Base-by-base conservation (phyloP, 2,888 invertebrate genomes). In the Harpalus rufipes region DNA sequence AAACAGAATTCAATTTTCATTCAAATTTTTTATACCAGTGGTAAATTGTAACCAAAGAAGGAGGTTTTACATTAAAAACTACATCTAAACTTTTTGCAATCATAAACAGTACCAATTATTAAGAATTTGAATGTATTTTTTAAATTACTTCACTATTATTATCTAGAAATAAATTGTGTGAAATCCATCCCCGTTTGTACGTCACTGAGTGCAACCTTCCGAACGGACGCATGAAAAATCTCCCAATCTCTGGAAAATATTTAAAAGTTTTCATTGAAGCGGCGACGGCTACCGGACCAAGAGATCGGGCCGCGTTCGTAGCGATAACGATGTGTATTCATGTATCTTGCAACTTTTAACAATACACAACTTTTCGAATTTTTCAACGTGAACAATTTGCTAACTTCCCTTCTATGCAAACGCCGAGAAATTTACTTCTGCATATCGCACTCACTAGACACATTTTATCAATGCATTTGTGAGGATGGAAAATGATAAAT, bases 291-390 rank as follows among this genome's bases (percentile, higher is more conserved):
- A 16, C 16, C 59, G 25, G 25, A 61, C 59, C 59, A 8, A n/a
- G 16, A 63, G 25, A 12, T 25, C 68, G 68, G 25, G 63, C 14
- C 63, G 25, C 14, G 68, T 14, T 78, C 56, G 21, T 21, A 25
- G 32, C 80, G 80, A 80, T 80, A 80, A 80, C 80, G 80, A 80
- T 80, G 80, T 80, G 80, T 80, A 80, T 80, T 80, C 80, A 80
- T 80, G 80, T 80, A 80, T 80, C 80, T 80, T 59, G 21, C 61
- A 61, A 61, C 61, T 80, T 80, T 80, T 21, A 39, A 80, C 80
- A 80, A 80, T 80, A 61, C 14, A 59, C 80, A 80, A 80, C 80
- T 80, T 80, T 80, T 25, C 39, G 41, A 61, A 61, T 61, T 80
- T 80, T 61, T 80, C 32, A 80, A 80, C 61, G 25, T 59, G 80